Evolutionary conservation across 2,113 vertebrate genomes (phyloP).

Genomic region (Carettochelys insculpta): DNA sequence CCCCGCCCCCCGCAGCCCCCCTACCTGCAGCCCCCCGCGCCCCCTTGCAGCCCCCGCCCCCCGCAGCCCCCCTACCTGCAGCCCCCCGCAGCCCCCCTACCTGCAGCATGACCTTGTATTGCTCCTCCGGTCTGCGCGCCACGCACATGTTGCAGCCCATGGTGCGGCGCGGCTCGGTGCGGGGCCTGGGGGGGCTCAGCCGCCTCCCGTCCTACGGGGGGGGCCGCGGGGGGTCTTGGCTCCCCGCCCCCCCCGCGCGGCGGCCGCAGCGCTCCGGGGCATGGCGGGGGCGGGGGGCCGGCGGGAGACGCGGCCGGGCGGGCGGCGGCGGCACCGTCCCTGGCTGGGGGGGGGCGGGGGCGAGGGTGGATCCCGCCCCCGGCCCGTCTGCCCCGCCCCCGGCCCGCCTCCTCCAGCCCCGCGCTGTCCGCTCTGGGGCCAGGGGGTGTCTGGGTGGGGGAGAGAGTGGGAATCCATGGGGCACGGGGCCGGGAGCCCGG

Average conservation of each 20-base stretch:
- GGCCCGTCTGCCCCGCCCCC: not conserved
- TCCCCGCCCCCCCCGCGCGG: slow-evolving; percentile 9
- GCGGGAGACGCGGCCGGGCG: slow-evolving; percentile 34
- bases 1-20: not conserved
- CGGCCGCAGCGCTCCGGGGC: slow-evolving; percentile 51
- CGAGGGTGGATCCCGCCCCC: not conserved
- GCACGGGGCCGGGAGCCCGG: too few species aligned
- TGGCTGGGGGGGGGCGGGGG: not conserved
- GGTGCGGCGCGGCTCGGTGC: slow-evolving; percentile 31
- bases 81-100: slow-evolving; percentile 71
- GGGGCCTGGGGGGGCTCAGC: not conserved
- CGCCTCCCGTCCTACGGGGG: not conserved
- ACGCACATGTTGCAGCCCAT: slow-evolving; percentile 97
- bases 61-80: slow-evolving; percentile 35
- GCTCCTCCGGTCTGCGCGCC: slow-evolving; percentile 90
- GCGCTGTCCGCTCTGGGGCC: too few species aligned
- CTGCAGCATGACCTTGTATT: slow-evolving; percentile 94
- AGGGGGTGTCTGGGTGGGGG: too few species aligned
- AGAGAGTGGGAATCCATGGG: too few species aligned
- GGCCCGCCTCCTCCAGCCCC: not conserved
- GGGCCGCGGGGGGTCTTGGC: not conserved
- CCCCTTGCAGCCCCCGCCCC: slow-evolving; percentile 5
- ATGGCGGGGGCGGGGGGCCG: slow-evolving; percentile 30
- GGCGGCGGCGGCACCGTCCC: slow-evolving; percentile 1
- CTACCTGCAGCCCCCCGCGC: not conserved